Percentiles rank a stretch among this genome's conserved stretches.
These are phyloP conservation scores for Platyrinchus mystaceus DNA, from an alignment of 2,797 vertebrate genomes.

Conservation along the genomic window DNA sequence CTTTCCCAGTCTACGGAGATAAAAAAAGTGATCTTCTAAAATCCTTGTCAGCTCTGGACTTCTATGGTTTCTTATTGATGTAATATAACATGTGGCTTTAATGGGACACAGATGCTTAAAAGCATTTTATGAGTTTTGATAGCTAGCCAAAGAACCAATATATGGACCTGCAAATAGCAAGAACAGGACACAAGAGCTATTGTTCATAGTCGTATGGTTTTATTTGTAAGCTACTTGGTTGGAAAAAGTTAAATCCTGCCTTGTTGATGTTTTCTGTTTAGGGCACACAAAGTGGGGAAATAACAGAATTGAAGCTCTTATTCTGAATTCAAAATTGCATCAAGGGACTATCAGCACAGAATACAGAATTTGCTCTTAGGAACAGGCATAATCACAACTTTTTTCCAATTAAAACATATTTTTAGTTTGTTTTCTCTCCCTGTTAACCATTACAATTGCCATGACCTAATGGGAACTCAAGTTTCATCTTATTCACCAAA, in stretches of 20 bases:
- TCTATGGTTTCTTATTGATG: constrained; percentile 25
- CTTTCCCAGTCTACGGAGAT: background rate
- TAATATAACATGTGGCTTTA: constrained; percentile 60
- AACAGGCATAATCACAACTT: background rate
- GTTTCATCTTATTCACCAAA: background rate
- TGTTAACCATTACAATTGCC: background rate
- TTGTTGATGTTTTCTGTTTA: background rate
- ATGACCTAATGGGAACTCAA: background rate
- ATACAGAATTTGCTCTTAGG: background rate
- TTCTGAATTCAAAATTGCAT: background rate
- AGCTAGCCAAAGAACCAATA: constrained; percentile 37
- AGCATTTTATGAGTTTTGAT: constrained; percentile 52
- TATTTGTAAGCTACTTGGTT: constrained; percentile 19
- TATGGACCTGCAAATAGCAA: constrained; percentile 40
- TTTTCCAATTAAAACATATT: background rate
- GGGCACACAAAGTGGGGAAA: background rate
- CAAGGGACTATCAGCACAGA: background rate
- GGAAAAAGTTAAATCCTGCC: background rate
- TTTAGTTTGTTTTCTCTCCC: background rate
- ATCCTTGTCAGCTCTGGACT: background rate
- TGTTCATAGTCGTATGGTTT: constrained; percentile 35
- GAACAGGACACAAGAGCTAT: constrained; percentile 43
- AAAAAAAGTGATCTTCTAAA: constrained; percentile 2
- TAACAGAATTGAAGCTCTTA: background rate
- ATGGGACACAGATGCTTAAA: constrained; percentile 60